Evolutionary conservation across 2,113 vertebrate genomes (phyloP), one percentile per base, ranked within the genome.

Genomic region (Xiphorhynchus elegans): DNA sequence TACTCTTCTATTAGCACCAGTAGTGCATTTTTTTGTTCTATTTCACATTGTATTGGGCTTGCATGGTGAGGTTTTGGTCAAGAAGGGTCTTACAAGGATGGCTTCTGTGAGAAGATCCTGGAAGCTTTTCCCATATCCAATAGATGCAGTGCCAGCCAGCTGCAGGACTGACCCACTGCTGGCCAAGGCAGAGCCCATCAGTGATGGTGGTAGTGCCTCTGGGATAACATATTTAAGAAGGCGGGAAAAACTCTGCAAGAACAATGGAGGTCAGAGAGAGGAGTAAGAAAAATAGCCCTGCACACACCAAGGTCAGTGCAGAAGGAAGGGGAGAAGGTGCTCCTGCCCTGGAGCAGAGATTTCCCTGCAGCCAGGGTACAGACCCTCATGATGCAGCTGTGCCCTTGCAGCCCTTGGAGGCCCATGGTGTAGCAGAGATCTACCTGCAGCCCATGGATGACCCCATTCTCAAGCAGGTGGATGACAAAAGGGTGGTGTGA

Each of bases 21-120:
- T 28, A 52, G 19, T 29, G 39, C 37, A 33, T 9, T 35, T 46
- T 53, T 73, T 49, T 5, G 7, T 49, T 31, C 21, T 40, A 44
- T 73, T 68, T 49, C 25, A 60, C n/a, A 13, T 50, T 17, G 24
- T 20, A 46, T 6, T 40, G 42, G 28, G 37, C 42, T 87, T 50
- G 18, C 28, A 29, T 3, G 16, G 37, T 0, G 0, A 70, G 24
- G 28, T 63, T 69, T 69, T 18, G 31, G 14, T 52, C 3, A 1
- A 31, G 44, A 84, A 66, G 44, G 44, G 50, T 24, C 23, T 81
- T 81, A 33, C 59, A 60, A 40, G 46, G 20, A 39, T 85, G 25
- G 17, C 9, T 62, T 56, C 47, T 63, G 13, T 44, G 23, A 29
- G 62, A 49, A 69, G 35, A 28, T 69, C 5, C 24, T 76, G 50